Conservation (phyloP, 2,797 vertebrate species). For the Erpetoichthys calabaricus region DNA sequence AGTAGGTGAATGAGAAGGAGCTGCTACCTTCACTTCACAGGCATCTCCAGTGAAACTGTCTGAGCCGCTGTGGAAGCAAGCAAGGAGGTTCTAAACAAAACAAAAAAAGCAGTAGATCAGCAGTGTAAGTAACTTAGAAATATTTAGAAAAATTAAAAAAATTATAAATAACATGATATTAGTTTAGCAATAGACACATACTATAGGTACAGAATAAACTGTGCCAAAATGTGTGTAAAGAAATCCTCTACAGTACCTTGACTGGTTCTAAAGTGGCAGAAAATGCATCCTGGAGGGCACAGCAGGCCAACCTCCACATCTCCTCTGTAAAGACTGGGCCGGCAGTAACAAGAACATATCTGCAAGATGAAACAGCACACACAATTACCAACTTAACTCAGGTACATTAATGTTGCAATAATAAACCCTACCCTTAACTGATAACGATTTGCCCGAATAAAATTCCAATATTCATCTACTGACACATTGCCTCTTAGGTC, state of each 20-base stretch:
- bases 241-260: conserved; percentile 56
- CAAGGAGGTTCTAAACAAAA: conserved; percentile 71
- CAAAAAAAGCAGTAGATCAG: conserved; percentile 5
- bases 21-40: conserved; percentile 93
- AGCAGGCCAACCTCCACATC: conserved; percentile 93
- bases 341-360: conserved; percentile 83
- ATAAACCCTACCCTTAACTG: conserved; percentile 1
- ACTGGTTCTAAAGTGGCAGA: conserved; percentile 86
- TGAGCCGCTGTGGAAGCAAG: conserved; percentile 82
- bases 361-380: conserved; percentile 23
- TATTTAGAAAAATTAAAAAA: too few species aligned
- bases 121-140: too few species aligned
- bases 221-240: background rate
- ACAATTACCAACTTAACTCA: background rate
- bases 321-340: conserved; percentile 91
- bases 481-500: too few species aligned
- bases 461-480: too few species aligned
- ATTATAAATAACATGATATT: too few species aligned
- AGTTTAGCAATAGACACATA: too few species aligned
- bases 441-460: background rate
- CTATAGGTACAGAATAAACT: too few species aligned
- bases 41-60: conserved; percentile 87
- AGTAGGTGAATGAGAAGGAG: conserved; percentile 73
- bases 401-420: conserved; percentile 4
- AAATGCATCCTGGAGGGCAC: conserved; percentile 87